Evolutionary conservation across 2,888 invertebrate species (phyloP).

Genomic region (Gasteruption jaculator): DNA sequence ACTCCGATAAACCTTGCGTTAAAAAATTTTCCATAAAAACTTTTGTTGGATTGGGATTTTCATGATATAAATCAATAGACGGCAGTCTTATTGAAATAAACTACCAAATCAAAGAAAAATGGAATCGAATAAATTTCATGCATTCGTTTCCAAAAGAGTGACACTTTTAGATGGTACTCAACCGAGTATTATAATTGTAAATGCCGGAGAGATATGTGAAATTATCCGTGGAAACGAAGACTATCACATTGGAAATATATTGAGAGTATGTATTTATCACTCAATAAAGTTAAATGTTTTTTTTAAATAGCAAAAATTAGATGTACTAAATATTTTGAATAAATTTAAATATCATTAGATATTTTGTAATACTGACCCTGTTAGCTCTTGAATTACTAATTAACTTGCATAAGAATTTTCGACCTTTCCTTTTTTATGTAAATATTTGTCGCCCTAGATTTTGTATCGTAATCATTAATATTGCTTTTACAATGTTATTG

Average conservation of each 20-base stretch:
- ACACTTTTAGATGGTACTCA: constrained; percentile 28
- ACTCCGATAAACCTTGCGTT: too few relatives aligned
- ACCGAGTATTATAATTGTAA: constrained; percentile 55
- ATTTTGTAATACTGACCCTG: too few relatives aligned
- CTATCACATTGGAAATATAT: constrained; percentile 14
- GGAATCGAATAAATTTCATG: constrained; percentile 18
- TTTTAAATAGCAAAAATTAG: too few relatives aligned
- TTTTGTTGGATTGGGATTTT: too few relatives aligned
- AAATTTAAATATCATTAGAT: too few relatives aligned
- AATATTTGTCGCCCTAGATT: background rate
- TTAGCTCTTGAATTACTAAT: background rate
- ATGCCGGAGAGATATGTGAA: constrained; percentile 58
- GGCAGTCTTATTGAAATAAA: too few relatives aligned
- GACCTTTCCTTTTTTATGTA: background rate
- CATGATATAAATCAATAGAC: too few relatives aligned
- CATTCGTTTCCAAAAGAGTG: constrained; percentile 28
- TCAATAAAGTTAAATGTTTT: too few relatives aligned
- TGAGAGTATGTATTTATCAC: constrained; percentile 20
- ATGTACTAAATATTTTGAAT: too few relatives aligned
- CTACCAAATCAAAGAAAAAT: too few relatives aligned
- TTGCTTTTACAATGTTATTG: background rate
- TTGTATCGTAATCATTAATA: background rate
- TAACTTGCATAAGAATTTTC: background rate
- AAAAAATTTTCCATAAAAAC: too few relatives aligned
- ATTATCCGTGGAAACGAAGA: constrained; percentile 53